Evolutionary conservation across 2,113 vertebrate genomes (phyloP), one percentile per base, ranked within the genome.

Genomic region (Motacilla alba): DNA sequence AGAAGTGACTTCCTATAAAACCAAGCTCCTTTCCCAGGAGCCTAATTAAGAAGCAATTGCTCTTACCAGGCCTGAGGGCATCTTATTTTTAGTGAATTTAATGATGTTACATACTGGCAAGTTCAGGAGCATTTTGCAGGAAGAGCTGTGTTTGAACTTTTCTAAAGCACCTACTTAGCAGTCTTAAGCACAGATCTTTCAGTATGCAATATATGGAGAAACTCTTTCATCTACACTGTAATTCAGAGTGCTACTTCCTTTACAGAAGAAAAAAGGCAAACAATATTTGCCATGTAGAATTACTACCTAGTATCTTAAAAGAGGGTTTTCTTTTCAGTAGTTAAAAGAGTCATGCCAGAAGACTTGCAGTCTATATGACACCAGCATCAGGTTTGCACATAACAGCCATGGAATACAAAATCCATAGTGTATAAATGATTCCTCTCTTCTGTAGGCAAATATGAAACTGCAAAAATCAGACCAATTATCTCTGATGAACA

Each of bases 31-130:
- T 94, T 92, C 96, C 92, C 67, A 6, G 93, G 87, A 91, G 93
- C 46, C 93, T 95, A 96, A 97, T 97, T 97, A 97, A 64, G 60
- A 95, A 93, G 74, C 55, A 91, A 96, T 92, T 94, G 78, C 76
- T 96, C 66, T 95, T 80, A 87, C 62, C 16, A 94, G 83, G 63
- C 96, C 90, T 89, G 27, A 73, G 73, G 96, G 87, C 63, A 81
- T 90, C 90, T 92, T 95, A 93, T 87, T 95, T 95, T 95, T 78
- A 78, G 88, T 50, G 37, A 85, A 59, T 91, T 91, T 95, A 97
- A 97, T 93, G 94, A 96, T 75, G 58, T n/a, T 73, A 59, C 72
- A 75, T 44, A 47, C 62, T 59, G 39, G 78, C 15, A 96, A 91
- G 46, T 76, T 91, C 85, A 92, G 41, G 47, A 94, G 76, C 43